Base-by-base conservation (phyloP, 2,888 invertebrate species). In the Morpho achilles region DNA sequence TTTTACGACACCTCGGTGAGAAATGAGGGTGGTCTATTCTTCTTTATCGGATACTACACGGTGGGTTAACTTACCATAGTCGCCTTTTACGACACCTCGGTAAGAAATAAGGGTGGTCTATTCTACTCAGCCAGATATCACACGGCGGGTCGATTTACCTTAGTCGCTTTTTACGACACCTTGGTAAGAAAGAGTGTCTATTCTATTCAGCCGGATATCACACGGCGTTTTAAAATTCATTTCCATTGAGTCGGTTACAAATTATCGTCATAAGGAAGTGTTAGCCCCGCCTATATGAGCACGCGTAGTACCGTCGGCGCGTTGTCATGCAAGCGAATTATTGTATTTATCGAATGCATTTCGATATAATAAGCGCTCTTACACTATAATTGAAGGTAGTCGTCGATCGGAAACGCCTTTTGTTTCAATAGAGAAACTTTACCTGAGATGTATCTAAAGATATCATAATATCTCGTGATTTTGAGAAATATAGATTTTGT, bases 311-410 rank as follows among this genome's bases (percentile, higher is more conserved):
- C 63, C 67, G 66, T 74, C 75, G 73, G 71, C 73, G 75, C 76
- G 74, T 73, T 79, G 82, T 81, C 80, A 81, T 78, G 79, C 76
- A 67, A 80, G 79, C 73, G 76, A 77, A 82, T 85, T 77, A 81
- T 80, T 79, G 75, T 84, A 82, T 80, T 85, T 82, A 85, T 74
- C 72, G 73, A 82, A 75, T 70, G 73, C 79, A 84, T 86, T 83
- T 84, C 81, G 80, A 80, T 74, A 77, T 87, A 87, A 87, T 87
- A 75, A 82, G 71, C 75, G 77, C 80, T 84, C 81, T 84, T 79
- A 71, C 72, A 67, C 66, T 65, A 62, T 87, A 86, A 87, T 86
- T 84, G 81, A 77, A 77, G 82, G 84, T 79, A 80, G 76, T 80
- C 78, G 73, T 64, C 68, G 50, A 66, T 63, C 66, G 61, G 73